These are phyloP conservation scores for Diplazon laetatorius DNA, from an alignment of 2,888 invertebrate species.

Conservation along the genomic window DNA sequence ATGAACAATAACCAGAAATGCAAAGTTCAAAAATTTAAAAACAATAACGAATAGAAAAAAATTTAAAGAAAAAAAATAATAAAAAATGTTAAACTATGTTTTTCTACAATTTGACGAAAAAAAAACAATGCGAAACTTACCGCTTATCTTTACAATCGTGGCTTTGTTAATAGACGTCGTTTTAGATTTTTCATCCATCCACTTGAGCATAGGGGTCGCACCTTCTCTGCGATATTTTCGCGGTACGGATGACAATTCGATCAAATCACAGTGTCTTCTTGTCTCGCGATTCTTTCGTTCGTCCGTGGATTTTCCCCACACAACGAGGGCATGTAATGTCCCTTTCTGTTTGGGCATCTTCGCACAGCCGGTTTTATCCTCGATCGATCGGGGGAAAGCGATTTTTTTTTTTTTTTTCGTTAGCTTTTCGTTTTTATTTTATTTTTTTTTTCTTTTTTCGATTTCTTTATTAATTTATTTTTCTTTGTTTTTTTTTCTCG, in stretches of 20 bases:
- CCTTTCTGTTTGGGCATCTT: slow-evolving; percentile 42
- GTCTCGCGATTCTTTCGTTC: slow-evolving; percentile 39
- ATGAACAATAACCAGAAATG: too few relatives aligned
- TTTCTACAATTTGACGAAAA: neutral
- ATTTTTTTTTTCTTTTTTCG: too few relatives aligned
- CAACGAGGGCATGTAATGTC: slow-evolving; percentile 39
- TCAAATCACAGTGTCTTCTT: slow-evolving; percentile 34
- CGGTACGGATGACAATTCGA: slow-evolving; percentile 42
- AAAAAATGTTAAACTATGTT: neutral
- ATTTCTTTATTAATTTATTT: too few relatives aligned
- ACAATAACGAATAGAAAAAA: neutral
- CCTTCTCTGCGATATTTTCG: slow-evolving; percentile 48
- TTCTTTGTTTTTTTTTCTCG: neutral
- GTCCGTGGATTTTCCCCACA: slow-evolving; percentile 41
- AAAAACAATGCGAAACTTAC: slow-evolving; percentile 34
- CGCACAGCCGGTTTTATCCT: neutral
- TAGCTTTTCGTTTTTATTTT: too few relatives aligned
- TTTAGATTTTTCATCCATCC: slow-evolving; percentile 35
- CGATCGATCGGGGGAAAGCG: too few relatives aligned
- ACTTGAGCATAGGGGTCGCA: slow-evolving; percentile 45
- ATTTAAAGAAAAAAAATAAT: too few relatives aligned
- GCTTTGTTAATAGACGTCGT: slow-evolving; percentile 32
- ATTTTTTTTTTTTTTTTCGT: too few relatives aligned
- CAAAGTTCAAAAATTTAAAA: neutral
- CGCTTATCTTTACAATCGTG: slow-evolving; percentile 42